These are phyloP conservation scores for Urocitellus parryii DNA, from an alignment of 2,113 vertebrate genomes.

Conservation along the genomic window DNA sequence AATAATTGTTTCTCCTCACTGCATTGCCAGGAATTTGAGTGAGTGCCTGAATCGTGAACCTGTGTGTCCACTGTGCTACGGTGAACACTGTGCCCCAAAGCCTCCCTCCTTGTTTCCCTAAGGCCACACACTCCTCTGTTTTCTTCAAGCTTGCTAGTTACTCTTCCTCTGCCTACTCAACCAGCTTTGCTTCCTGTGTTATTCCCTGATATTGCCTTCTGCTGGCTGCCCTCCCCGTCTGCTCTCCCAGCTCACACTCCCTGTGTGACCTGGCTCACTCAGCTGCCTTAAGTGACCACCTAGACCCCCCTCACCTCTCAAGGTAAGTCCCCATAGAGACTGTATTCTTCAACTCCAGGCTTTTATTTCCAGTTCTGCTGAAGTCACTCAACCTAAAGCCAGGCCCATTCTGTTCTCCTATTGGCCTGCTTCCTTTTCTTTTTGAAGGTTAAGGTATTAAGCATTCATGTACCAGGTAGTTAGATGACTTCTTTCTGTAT, in stretches of 20 bases:
- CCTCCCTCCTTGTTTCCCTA: not conserved
- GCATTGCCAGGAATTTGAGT: not conserved
- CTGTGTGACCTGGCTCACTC: not conserved
- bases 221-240: fast-evolving
- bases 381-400: not conserved
- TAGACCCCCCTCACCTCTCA: not conserved
- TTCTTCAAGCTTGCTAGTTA: not conserved
- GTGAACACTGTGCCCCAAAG: no score
- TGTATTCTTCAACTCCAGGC: not conserved
- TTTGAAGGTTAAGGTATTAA: not conserved
- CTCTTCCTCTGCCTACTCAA: not conserved
- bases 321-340: not conserved
- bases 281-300: not conserved
- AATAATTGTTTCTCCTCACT: not conserved
- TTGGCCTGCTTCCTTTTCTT: not conserved
- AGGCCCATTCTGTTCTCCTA: not conserved
- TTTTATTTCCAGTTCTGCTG: not conserved
- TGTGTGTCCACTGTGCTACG: not conserved
- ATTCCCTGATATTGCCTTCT: not conserved
- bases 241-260: not conserved
- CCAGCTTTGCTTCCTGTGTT: not conserved
- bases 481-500: not conserved
- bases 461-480: not conserved
- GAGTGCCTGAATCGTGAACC: not conserved
- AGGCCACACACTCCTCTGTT: not conserved